A percentile compares a stretch with the other conserved stretches of the same genome.
These are phyloP conservation scores for Syngnathus typhle DNA, from an alignment of 2,113 vertebrate species.

Conservation along the genomic window DNA sequence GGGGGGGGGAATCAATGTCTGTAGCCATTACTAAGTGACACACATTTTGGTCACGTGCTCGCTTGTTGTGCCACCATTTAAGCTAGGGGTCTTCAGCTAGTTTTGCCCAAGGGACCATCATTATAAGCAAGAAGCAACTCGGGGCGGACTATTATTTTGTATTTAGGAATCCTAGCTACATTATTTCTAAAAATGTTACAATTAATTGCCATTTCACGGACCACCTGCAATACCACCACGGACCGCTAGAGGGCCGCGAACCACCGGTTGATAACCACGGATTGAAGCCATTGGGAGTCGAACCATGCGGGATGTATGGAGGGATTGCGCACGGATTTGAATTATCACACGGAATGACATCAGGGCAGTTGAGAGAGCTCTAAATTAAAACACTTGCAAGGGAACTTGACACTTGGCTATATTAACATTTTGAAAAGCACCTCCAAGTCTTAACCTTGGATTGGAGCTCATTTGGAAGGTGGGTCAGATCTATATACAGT, in stretches of 20 bases:
- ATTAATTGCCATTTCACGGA: too few relatives aligned
- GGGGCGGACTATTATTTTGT: too few relatives aligned
- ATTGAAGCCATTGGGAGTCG: neutral
- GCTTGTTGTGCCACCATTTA: conserved; percentile 9
- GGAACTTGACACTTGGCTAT: conserved; percentile 38
- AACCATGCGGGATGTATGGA: neutral
- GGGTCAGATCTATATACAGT: neutral
- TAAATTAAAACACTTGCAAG: conserved; percentile 42
- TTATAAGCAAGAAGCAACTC: too few relatives aligned
- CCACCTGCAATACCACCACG: too few relatives aligned
- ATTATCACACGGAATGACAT: neutral
- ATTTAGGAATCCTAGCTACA: too few relatives aligned
- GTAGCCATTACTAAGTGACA: conserved; percentile 15
- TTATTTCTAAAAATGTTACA: too few relatives aligned
- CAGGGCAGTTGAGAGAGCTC: conserved; percentile 21
- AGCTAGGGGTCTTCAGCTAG: neutral
- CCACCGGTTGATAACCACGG: too few relatives aligned
- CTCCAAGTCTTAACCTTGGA: conserved; percentile 7
- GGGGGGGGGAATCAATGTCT: conserved; percentile 10
- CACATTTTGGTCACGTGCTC: conserved; percentile 10
- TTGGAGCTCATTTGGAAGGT: conserved; percentile 10
- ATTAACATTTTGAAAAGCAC: conserved; percentile 13
- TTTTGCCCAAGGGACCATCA: too few relatives aligned
- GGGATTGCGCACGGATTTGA: neutral
- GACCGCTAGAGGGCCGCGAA: too few relatives aligned